Evolutionary conservation across 1,140 invertebrate genomes (phyloP), one percentile per base, ranked within the genome.

Genomic region (Periplaneta americana): DNA sequence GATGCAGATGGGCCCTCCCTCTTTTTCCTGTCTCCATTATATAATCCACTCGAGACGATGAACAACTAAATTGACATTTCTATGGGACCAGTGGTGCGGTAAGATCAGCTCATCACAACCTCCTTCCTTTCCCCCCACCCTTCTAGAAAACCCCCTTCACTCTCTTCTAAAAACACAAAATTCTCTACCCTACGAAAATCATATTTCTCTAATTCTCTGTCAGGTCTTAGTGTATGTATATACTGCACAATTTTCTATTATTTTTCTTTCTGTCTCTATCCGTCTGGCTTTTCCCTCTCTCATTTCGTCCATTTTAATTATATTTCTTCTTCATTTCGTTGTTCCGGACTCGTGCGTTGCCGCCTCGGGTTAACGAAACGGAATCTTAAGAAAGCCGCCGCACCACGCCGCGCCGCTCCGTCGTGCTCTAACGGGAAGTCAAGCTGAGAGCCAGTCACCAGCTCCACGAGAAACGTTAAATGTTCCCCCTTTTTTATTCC

Each of bases 41-140:
- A 66, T 66, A 77, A 77, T 77, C 75, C 75, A 77, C 75, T 77
- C 75, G 75, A 77, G 48, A 66, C 48, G 48, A n/a, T 32, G 79
- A 74, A 80, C 37, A 80, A 80, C 18, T 57, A 80, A 80, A 80
- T 80, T 80, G 79, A 80, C 79, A 80, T 80, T 80, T 80, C 37
- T 80, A 80, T 80, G 48, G 79, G 79, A 74, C 79, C 79, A 80
- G 79, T 74, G 39, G 33, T 32, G 79, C 79, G 79, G 79, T 34
- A 80, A 80, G 79, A 80, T 66, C 39, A 80, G 78, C 15, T 48
- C 78, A 79, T 48, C 39, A 34, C 48, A 80, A n/a, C 32, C 1
- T 33, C 11, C 35, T 39, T 79, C 35, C 48, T 6, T 32, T 32
- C 48, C 66, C 66, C 39, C 11, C 78, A 11, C 36, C 18, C 75